phyloP scores from a whole-genome alignment of 1,140 invertebrate genomes.

The Ladona fulva region DNA sequence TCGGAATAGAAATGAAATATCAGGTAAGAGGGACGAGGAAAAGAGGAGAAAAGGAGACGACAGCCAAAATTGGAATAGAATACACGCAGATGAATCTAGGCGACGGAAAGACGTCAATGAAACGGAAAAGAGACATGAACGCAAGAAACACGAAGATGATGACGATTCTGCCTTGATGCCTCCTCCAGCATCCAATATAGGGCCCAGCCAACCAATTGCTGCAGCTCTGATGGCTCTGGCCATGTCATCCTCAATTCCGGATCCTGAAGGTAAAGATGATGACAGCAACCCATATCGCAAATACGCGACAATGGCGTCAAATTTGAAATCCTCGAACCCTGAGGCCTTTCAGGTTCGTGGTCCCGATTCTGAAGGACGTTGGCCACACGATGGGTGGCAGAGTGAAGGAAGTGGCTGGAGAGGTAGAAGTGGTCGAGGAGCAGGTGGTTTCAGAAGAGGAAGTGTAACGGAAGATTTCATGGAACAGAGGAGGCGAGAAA shows the following conservation, averaged over 20 bases:
- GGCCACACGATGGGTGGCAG: neutral
- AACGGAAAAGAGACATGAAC: neutral
- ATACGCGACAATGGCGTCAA: neutral
- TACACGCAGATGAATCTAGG: too few relatives aligned
- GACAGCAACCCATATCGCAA: neutral
- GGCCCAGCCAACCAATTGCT: neutral
- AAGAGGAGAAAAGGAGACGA: neutral
- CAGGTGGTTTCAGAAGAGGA: neutral
- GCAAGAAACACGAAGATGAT: neutral
- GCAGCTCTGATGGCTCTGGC: neutral
- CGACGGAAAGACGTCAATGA: neutral
- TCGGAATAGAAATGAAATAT: neutral
- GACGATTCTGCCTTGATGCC: neutral
- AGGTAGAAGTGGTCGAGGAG: neutral
- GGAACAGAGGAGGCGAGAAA: neutral
- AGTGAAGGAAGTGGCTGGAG: neutral
- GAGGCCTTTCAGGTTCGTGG: neutral
- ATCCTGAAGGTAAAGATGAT: neutral
- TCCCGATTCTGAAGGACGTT: neutral
- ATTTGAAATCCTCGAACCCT: neutral
- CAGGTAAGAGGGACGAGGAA: neutral
- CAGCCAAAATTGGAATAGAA: too few relatives aligned
- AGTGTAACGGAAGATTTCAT: neutral
- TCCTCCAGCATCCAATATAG: neutral
- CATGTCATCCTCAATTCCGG: neutral